Percentiles rank a stretch among this genome's conserved stretches.
Evolutionary conservation across 2,113 vertebrate species (phyloP).

Genomic region (Heterochromis multidens): DNA sequence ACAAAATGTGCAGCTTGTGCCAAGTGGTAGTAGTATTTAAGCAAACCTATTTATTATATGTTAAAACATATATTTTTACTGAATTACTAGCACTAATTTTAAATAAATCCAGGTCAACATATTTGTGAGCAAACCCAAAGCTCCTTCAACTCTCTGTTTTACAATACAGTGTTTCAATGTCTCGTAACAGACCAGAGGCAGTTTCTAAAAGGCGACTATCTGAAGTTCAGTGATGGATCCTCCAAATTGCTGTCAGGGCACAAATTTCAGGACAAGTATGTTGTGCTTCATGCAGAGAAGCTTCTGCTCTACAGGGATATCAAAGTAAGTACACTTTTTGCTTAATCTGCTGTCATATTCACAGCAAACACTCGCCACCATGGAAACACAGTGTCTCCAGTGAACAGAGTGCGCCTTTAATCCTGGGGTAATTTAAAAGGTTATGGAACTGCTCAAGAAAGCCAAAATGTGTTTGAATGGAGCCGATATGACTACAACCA

Average conservation of each 20-base stretch:
- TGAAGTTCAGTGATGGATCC: slow-evolving; percentile 90
- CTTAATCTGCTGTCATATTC: neutral
- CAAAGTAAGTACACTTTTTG: slow-evolving; percentile 77
- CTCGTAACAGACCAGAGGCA: slow-evolving; percentile 66
- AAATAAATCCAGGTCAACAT: neutral
- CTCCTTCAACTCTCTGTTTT: neutral
- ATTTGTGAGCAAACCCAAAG: neutral
- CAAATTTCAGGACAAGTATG: slow-evolving; percentile 93
- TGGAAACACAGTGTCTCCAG: neutral
- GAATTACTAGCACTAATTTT: neutral
- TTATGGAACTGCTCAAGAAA: neutral
- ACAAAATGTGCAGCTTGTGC: neutral
- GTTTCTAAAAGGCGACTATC: slow-evolving; percentile 74
- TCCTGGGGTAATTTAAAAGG: neutral
- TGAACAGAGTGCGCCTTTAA: neutral
- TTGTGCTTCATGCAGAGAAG: slow-evolving; percentile 81
- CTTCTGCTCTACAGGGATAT: slow-evolving; percentile 89
- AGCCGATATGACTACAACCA: neutral
- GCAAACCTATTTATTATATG: neutral
- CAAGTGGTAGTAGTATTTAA: neutral
- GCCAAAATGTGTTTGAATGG: neutral
- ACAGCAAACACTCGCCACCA: neutral
- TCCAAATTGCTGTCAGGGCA: slow-evolving; percentile 89
- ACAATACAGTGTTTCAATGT: neutral
- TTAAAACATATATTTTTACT: neutral